Evolutionary conservation across 2,888 invertebrate genomes (phyloP).

Genomic region (Cantharis flavilabris): DNA sequence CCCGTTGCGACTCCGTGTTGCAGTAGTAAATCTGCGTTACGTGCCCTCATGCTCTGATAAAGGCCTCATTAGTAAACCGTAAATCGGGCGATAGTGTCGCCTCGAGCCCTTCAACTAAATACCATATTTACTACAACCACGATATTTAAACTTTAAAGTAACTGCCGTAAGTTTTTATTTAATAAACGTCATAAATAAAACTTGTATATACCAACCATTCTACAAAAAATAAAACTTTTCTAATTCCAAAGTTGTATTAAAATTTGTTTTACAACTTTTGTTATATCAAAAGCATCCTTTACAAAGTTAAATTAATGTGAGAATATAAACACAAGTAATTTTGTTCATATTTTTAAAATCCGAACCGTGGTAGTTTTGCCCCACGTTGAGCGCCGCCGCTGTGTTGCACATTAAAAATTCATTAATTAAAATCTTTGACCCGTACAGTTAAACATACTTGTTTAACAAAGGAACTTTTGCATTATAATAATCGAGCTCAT

Average conservation of each 20-base stretch:
- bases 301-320: not conserved
- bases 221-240: not conserved
- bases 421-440: not conserved
- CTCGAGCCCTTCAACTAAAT: conserved; percentile 37
- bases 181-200: conserved; percentile 33
- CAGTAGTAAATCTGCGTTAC: conserved; percentile 57
- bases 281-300: not conserved
- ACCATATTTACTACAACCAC: conserved; percentile 37
- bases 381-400: not conserved
- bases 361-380: not conserved
- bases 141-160: conserved; percentile 36
- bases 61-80: conserved; percentile 59
- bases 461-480: conserved; percentile 7
- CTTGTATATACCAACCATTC: conserved; percentile 15
- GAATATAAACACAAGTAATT: not conserved
- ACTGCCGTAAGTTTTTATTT: conserved; percentile 35
- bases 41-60: conserved; percentile 57
- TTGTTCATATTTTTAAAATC: not conserved
- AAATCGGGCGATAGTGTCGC: conserved; percentile 53
- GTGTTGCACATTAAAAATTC: not conserved
- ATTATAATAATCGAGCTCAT: conserved; percentile 7
- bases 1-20: conserved; percentile 42
- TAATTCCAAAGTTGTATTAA: not conserved
- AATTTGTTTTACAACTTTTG: not conserved
- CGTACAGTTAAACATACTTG: not conserved